phyloP scores from a whole-genome alignment of 2,888 invertebrate species.

The Drosophila bunnanda region DNA sequence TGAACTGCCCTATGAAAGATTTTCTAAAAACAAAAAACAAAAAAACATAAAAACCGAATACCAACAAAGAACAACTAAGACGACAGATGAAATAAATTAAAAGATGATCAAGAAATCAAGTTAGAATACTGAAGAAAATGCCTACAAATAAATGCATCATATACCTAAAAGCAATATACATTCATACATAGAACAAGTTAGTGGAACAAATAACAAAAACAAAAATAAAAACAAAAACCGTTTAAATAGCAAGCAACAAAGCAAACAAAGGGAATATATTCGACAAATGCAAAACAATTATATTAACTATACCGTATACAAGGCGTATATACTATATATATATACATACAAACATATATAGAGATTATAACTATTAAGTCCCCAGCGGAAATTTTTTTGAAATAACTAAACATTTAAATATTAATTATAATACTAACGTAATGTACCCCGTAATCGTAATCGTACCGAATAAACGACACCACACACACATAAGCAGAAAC shows the following conservation, averaged over 20 bases:
- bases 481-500: conserved; percentile 54
- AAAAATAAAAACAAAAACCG: conserved; percentile 18
- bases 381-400: conserved; percentile 56
- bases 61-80: conserved; percentile 23
- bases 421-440: conserved; percentile 32
- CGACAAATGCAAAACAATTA: conserved; percentile 50
- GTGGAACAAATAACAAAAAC: conserved; percentile 52
- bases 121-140: conserved; percentile 32
- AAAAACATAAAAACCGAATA: conserved; percentile 26
- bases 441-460: conserved; percentile 30
- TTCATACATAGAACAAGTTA: conserved; percentile 54
- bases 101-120: conserved; percentile 5
- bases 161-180: conserved; percentile 65
- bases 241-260: conserved; percentile 39
- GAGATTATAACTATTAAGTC: conserved; percentile 37
- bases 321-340: conserved; percentile 52
- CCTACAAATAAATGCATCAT: conserved; percentile 39
- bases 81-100: conserved; percentile 20
- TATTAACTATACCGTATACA: conserved; percentile 58
- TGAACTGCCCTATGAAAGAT: conserved; percentile 78
- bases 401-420: conserved; percentile 42
- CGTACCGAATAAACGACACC: conserved; percentile 55
- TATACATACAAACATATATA: conserved; percentile 38
- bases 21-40: conserved; percentile 60
- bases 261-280: conserved; percentile 57